Evolutionary conservation across 2,113 vertebrate genomes (phyloP).

Genomic region (Saimiri boliviensis): DNA sequence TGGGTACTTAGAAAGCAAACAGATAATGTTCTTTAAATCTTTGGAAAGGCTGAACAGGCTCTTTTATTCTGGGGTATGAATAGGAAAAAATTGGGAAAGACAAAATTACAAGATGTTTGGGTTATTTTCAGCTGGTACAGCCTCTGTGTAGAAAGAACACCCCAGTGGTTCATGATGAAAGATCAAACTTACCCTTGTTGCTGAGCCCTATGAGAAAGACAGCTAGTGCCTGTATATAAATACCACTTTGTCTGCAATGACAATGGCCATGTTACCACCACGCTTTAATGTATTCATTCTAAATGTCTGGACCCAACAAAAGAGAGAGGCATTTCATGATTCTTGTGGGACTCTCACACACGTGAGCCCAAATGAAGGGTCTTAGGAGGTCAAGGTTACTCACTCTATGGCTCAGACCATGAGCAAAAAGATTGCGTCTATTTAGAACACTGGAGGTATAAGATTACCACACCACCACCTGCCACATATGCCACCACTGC

Average conservation of each 20-base stretch:
- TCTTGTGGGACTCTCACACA: constrained; percentile 29
- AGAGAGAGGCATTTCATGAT: neutral
- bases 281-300: constrained; percentile 53
- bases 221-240: constrained; percentile 22
- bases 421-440: constrained; percentile 29
- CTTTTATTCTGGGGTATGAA: constrained; percentile 60
- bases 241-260: constrained; percentile 49
- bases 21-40: constrained; percentile 22
- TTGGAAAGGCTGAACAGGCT: constrained; percentile 43
- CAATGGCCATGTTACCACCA: neutral
- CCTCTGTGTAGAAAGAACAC: constrained; percentile 23
- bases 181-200: constrained; percentile 25
- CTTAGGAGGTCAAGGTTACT: constrained; percentile 49
- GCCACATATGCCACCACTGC: neutral
- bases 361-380: neutral
- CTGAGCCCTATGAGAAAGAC: constrained; percentile 17
- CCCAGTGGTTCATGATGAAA: constrained; percentile 12
- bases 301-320: constrained; percentile 47
- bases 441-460: constrained; percentile 26
- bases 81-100: constrained; percentile 54
- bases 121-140: constrained; percentile 57
- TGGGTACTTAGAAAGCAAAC: constrained; percentile 25
- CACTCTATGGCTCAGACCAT: constrained; percentile 22
- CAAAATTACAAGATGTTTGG: constrained; percentile 52
- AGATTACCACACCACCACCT: neutral